Conservation (phyloP, 2,797 vertebrate genomes). For the Acrocephalus scirpaceus region DNA sequence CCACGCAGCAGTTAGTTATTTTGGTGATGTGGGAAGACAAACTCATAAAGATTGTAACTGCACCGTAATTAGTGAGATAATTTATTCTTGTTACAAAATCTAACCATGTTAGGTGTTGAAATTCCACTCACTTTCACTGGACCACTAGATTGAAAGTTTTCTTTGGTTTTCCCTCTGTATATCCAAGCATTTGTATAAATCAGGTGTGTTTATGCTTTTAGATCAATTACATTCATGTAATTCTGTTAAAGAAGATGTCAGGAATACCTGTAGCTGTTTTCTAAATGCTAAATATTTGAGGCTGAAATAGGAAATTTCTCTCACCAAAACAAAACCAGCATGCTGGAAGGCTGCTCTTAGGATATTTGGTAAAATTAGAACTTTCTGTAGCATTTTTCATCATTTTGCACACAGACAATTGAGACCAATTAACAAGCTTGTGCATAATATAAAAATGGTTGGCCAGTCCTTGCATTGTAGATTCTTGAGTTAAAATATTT, state of each 20-base stretch:
- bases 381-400: neutral
- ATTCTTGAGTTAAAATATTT: conserved; percentile 10
- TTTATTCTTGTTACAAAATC: neutral
- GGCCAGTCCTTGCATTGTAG: neutral
- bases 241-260: neutral
- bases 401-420: neutral
- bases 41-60: neutral
- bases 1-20: neutral
- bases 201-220: neutral
- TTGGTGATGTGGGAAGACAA: neutral
- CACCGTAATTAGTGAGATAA: neutral
- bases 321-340: neutral
- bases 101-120: neutral
- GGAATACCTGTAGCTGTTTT: neutral
- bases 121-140: neutral
- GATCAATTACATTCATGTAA: neutral
- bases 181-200: neutral
- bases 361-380: neutral
- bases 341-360: neutral
- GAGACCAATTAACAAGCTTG: neutral
- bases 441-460: neutral
- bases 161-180: neutral
- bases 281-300: neutral
- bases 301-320: neutral
- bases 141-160: neutral